Percentiles rank a stretch among this genome's conserved stretches.
Conservation (phyloP, 2,113 vertebrate species). For the Hydropotes inermis region DNA sequence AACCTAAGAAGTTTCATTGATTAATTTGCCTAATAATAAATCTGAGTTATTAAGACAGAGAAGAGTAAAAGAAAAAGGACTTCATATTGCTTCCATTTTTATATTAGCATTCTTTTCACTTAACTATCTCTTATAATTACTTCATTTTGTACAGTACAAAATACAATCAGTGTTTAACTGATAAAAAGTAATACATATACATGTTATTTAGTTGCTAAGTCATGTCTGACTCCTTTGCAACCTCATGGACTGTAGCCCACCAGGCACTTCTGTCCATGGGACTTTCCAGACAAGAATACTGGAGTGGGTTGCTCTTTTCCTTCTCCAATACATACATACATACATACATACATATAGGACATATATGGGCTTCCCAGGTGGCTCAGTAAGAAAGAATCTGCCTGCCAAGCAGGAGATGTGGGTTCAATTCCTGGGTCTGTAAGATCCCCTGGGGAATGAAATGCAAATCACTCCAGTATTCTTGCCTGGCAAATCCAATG, state of each 20-base stretch:
- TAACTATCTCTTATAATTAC: not conserved
- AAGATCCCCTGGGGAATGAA: too few species aligned
- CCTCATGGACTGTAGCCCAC: not conserved
- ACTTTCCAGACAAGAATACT: not conserved
- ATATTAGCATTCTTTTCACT: slow-evolving; percentile 15
- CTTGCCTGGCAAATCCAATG: not conserved
- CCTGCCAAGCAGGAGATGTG: too few species aligned
- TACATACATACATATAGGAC: not conserved
- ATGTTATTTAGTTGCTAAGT: not conserved
- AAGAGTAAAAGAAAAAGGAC: not conserved
- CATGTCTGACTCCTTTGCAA: not conserved
- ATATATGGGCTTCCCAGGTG: not conserved
- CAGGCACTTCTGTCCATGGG: not conserved
- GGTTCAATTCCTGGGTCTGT: too few species aligned
- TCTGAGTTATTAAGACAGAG: not conserved
- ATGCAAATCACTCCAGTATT: too few species aligned
- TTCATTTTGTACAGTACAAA: not conserved
- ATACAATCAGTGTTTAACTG: not conserved
- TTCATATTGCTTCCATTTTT: not conserved
- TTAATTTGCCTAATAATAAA: slow-evolving; percentile 1
- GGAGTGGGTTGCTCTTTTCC: not conserved
- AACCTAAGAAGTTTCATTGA: slow-evolving; percentile 2
- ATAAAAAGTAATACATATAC: not conserved
- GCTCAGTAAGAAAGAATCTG: too few species aligned
- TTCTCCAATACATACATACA: not conserved